A percentile compares a stretch with the other conserved stretches of the same genome.
Evolutionary conservation across 1,140 invertebrate genomes (phyloP).

Genomic region (Luehdorfia chinensis): DNA sequence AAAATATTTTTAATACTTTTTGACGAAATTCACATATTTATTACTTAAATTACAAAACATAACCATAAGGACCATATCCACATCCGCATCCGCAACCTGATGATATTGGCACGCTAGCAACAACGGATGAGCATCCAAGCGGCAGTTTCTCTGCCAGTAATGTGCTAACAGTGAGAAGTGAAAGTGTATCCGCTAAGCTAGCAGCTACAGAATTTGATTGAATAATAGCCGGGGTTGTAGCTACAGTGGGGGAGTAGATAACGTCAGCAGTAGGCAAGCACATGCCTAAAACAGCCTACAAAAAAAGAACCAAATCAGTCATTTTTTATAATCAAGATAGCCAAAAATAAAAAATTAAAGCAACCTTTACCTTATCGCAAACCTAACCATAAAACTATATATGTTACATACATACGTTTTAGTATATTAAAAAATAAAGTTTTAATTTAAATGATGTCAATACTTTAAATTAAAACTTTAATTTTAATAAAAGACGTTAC

Average conservation of each 20-base stretch:
- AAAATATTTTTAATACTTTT: no score
- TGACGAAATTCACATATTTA: no score
- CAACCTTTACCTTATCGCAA: no score
- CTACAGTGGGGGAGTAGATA: background rate
- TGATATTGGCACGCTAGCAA: slow-evolving; percentile 16
- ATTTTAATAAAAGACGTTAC: no score
- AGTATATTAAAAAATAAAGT: no score
- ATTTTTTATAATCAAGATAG: no score
- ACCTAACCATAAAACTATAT: no score
- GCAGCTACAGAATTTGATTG: slow-evolving; percentile 34
- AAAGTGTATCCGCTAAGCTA: slow-evolving; percentile 53
- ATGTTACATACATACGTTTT: no score
- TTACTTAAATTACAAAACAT: slow-evolving; percentile 9
- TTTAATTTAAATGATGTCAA: no score
- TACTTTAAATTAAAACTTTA: no score
- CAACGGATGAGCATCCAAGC: slow-evolving; percentile 20
- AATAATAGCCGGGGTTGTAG: slow-evolving; percentile 16
- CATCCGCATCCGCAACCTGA: slow-evolving; percentile 23
- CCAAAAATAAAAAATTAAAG: no score
- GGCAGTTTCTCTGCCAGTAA: slow-evolving; percentile 52
- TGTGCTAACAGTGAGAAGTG: slow-evolving; percentile 54
- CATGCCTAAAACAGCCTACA: slow-evolving; percentile 10
- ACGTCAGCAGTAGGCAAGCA: background rate
- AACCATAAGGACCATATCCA: slow-evolving; percentile 25
- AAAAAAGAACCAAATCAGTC: no score